These are phyloP conservation scores for Tachina lurida DNA, from an alignment of 2,888 invertebrate genomes.

Conservation along the genomic window DNA sequence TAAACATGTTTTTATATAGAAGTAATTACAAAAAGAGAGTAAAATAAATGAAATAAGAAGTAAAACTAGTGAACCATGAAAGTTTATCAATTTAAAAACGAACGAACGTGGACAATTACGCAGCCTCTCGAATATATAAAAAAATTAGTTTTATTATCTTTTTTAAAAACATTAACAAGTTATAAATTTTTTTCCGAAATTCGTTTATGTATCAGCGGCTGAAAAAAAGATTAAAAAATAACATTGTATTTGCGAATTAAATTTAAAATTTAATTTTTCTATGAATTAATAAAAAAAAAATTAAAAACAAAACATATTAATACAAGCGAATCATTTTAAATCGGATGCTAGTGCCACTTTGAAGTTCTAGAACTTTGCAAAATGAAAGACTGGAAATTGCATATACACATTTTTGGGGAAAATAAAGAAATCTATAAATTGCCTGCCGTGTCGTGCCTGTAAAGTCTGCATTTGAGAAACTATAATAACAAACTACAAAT, in stretches of 20 bases:
- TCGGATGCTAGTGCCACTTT: no score
- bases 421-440: no score
- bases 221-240: slow-evolving; percentile 20
- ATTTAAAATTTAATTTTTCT: slow-evolving; percentile 68
- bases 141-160: slow-evolving; percentile 36
- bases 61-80: slow-evolving; percentile 2
- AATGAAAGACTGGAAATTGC: no score
- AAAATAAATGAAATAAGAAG: slow-evolving; percentile 1
- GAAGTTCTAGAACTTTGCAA: no score
- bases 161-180: slow-evolving; percentile 5
- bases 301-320: slow-evolving; percentile 39
- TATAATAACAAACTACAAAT: no score
- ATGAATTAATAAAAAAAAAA: slow-evolving; percentile 61
- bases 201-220: slow-evolving; percentile 37
- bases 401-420: neutral
- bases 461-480: no score
- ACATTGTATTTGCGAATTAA: slow-evolving; percentile 67
- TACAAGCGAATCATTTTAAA: slow-evolving; percentile 12
- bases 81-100: slow-evolving; percentile 22
- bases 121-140: neutral
- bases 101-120: neutral
- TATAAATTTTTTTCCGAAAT: slow-evolving; percentile 23
- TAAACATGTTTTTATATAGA: slow-evolving; percentile 48
- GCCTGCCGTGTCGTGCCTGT: no score
- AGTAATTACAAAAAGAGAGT: slow-evolving; percentile 16